Evolutionary conservation across 2,888 invertebrate genomes (phyloP).

Genomic region (Amphipyra tragopoginis): DNA sequence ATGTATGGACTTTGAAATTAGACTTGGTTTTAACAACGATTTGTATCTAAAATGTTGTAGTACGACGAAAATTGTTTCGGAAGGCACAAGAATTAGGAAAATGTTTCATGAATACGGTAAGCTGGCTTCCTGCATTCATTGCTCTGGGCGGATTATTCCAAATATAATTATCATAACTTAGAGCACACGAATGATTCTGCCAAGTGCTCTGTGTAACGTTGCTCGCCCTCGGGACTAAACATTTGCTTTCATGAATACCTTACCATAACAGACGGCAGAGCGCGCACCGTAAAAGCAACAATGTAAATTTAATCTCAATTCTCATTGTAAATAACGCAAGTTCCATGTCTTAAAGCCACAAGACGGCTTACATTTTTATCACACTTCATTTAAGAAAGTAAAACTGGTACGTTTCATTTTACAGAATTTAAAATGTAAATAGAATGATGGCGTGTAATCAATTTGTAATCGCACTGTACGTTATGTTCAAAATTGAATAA

Average conservation of each 20-base stretch:
- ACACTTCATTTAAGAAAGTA: conserved; percentile 18
- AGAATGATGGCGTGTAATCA: conserved; percentile 60
- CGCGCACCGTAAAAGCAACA: conserved; percentile 79
- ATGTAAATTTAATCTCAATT: conserved; percentile 86
- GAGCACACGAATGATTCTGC: conserved; percentile 73
- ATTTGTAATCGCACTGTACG: conserved; percentile 59
- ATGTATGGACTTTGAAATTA: too few species aligned
- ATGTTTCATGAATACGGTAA: conserved; percentile 43
- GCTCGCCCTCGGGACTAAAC: conserved; percentile 78
- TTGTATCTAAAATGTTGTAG: too few species aligned
- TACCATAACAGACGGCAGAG: conserved; percentile 81
- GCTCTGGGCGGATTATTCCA: conserved; percentile 76
- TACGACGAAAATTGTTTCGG: background rate
- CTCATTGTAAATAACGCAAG: conserved; percentile 75
- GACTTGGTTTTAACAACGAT: too few species aligned
- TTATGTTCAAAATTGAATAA: conserved; percentile 84
- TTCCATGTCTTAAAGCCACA: conserved; percentile 56
- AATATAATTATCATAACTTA: conserved; percentile 86
- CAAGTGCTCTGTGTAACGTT: conserved; percentile 65
- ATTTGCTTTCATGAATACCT: conserved; percentile 87
- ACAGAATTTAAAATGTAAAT: conserved; percentile 50
- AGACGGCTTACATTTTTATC: conserved; percentile 25
- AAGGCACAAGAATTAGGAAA: background rate
- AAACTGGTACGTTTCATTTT: conserved; percentile 11
- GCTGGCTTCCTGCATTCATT: conserved; percentile 48